Conservation (phyloP, 2,113 vertebrate genomes). For the Abramis brama region DNA sequence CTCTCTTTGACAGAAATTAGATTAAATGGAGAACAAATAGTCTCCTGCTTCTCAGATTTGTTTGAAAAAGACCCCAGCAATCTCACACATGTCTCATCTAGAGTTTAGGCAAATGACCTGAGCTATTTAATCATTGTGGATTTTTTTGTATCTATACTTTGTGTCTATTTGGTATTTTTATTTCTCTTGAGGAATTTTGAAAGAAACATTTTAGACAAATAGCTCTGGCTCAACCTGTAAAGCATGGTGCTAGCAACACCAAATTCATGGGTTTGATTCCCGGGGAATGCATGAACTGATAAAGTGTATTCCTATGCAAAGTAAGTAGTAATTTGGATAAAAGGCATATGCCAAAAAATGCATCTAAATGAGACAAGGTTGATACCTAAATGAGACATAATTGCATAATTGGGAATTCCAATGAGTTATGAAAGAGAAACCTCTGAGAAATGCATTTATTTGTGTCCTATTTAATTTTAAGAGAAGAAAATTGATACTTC, state of each 20-base stretch:
- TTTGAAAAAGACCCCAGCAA: not conserved
- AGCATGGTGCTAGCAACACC: not conserved
- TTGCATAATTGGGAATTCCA: not conserved
- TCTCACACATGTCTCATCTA: not conserved
- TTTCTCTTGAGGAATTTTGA: not conserved
- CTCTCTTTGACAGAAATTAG: not conserved
- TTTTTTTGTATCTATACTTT: not conserved
- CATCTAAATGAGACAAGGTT: too few relatives aligned
- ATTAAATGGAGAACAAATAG: not conserved
- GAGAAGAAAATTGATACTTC: not conserved
- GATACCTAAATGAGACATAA: not conserved
- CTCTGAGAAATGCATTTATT: not conserved
- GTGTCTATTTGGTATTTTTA: not conserved
- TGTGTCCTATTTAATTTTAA: not conserved
- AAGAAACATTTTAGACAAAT: not conserved
- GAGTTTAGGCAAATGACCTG: not conserved
- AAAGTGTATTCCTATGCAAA: not conserved
- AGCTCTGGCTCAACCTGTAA: not conserved
- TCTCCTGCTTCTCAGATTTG: not conserved
- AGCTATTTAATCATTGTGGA: not conserved
- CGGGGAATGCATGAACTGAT: not conserved
- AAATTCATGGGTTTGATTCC: not conserved
- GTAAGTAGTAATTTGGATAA: too few relatives aligned
- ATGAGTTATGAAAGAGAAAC: not conserved
- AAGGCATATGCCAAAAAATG: too few relatives aligned